Conservation (phyloP, 2,888 invertebrate species). For the Lepeophtheirus nordmannii region DNA sequence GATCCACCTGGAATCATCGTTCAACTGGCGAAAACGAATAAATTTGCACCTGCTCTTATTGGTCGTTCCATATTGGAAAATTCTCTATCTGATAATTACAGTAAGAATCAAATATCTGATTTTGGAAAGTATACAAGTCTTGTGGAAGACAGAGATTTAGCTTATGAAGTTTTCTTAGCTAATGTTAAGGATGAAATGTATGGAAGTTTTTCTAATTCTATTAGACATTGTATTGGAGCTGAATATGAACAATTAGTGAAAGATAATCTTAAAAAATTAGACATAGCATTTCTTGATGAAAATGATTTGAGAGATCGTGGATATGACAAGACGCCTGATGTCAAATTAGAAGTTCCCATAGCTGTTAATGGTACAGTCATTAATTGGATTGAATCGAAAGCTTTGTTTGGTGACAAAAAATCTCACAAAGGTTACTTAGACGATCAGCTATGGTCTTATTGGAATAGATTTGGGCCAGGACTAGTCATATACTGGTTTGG, state of each 20-base stretch:
- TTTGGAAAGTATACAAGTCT: constrained; percentile 42
- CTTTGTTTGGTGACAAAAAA: constrained; percentile 72
- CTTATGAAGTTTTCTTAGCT: constrained; percentile 35
- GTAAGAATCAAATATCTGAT: constrained; percentile 38
- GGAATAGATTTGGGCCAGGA: constrained; percentile 85
- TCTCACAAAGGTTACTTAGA: constrained; percentile 63
- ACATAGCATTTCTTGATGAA: constrained; percentile 55
- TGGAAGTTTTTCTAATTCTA: constrained; percentile 60
- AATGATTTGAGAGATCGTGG: constrained; percentile 60
- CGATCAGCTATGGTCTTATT: constrained; percentile 72
- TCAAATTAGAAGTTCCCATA: constrained; percentile 74
- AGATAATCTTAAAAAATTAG: constrained; percentile 43
- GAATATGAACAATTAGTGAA: constrained; percentile 67
- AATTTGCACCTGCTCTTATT: constrained; percentile 42
- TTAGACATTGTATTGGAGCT: constrained; percentile 62
- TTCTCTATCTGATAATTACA: constrained; percentile 30
- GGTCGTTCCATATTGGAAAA: not conserved
- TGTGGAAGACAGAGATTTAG: constrained; percentile 47
- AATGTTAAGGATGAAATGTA: constrained; percentile 65
- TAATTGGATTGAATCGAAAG: constrained; percentile 93
- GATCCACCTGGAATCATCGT: constrained; percentile 46
- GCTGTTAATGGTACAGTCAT: constrained; percentile 67
- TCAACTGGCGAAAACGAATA: constrained; percentile 41
- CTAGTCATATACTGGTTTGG: constrained; percentile 93
- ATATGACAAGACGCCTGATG: constrained; percentile 88